Base-by-base conservation (phyloP, 2,888 invertebrate genomes). In the Vandiemenella viatica region DNA sequence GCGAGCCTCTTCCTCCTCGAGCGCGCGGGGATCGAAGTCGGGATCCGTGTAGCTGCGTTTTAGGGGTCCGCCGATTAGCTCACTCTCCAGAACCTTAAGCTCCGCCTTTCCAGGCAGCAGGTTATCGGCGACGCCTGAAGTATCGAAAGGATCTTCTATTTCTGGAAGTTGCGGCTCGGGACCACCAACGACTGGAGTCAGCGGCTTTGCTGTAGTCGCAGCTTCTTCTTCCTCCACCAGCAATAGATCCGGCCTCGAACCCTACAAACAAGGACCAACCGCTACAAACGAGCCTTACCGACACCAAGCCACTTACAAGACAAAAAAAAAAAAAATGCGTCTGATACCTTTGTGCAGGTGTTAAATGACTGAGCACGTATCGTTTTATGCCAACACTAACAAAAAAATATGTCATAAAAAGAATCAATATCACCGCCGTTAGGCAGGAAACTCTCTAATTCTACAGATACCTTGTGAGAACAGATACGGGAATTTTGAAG, bases 71-170 rank as follows among this genome's bases (percentile, higher is more conserved):
- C 46, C 50, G 4, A 51, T 46, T 6, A 51, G 45, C 32, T 51
- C 50, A 16, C 23, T 48, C 22, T 51, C 50, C 19, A 51, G 62
- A 37, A 86, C 65, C 62, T 82, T 84, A 8, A 88, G 68, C 64
- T 88, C 88, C 1, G 85, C 80, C 65, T 77, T 81, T 4, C 87
- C 83, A 0, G 86, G 87, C 45, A 76, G 70, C 48, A 86, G 77
- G 60, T 83, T 80, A 17, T 62, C 58, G 0, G 86, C 86, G 58
- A 85, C 83, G 32, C 13, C 32, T 0, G 89, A 85, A 0, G 91
- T 91, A 62, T 91, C 91, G 62, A 91, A 91, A 0, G 90, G 90
- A 69, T 89, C 89, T 10, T 10, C 32, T 2, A 10, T 3, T 10
- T 32, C 32, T 10, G 55, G 19, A 52, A 58, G 57, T 4, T 49